Evolutionary conservation across 2,888 invertebrate species (phyloP).

Genomic region (Cephus pygmeus): DNA sequence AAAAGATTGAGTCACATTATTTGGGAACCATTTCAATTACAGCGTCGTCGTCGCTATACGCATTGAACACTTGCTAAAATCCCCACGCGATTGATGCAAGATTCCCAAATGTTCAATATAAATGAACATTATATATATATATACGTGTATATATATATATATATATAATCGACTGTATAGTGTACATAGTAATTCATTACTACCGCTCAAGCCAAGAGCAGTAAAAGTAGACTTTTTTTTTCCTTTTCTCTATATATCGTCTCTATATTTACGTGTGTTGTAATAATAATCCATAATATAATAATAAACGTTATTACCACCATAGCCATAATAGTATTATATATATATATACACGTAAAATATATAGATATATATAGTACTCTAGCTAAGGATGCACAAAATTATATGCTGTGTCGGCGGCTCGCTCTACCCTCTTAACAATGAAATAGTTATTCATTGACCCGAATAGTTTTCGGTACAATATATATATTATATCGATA

Average conservation of each 20-base stretch:
- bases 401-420: constrained; percentile 31
- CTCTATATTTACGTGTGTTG: constrained; percentile 47
- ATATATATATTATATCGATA: constrained; percentile 37
- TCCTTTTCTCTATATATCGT: constrained; percentile 31
- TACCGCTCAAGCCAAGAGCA: constrained; percentile 15
- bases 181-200: constrained; percentile 13
- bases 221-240: constrained; percentile 28
- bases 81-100: constrained; percentile 35
- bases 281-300: constrained; percentile 53
- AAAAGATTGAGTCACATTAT: constrained; percentile 10
- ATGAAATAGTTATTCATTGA: constrained; percentile 34
- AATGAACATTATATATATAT: constrained; percentile 41
- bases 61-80: constrained; percentile 48
- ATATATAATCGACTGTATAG: constrained; percentile 27
- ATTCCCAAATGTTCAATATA: constrained; percentile 45
- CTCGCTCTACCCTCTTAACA: constrained; percentile 45
- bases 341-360: constrained; percentile 12
- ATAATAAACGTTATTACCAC: constrained; percentile 58
- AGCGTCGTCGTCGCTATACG: constrained; percentile 39
- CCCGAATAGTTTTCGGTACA: constrained; percentile 41
- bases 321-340: constrained; percentile 55
- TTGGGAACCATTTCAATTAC: constrained; percentile 51
- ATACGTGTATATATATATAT: constrained; percentile 23
- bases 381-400: constrained; percentile 18
- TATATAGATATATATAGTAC: constrained; percentile 27